A percentile compares a stretch with the other conserved stretches of the same genome.
Evolutionary conservation across 2,113 vertebrate species (phyloP).

Genomic region (Arvicanthis niloticus): DNA sequence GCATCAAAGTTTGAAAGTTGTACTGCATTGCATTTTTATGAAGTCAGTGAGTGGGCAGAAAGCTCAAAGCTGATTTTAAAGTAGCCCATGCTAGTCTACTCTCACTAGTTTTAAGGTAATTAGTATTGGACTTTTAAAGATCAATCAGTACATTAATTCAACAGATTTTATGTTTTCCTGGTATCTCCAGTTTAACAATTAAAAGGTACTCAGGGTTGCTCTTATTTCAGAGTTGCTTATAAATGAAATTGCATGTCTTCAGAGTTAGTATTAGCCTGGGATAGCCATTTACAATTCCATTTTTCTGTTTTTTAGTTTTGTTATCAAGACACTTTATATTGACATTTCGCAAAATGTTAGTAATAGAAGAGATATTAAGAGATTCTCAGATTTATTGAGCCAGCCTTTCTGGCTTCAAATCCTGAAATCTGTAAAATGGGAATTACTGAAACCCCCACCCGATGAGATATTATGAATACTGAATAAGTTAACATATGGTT

Average conservation of each 20-base stretch:
- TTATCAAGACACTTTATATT: not conserved
- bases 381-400: not conserved
- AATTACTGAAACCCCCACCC: not conserved
- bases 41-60: conserved; percentile 44
- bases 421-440: conserved; percentile 21
- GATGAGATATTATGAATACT: not conserved
- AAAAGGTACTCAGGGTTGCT: not conserved
- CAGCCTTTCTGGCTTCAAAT: conserved; percentile 26
- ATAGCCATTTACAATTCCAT: not conserved
- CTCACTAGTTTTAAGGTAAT: conserved; percentile 49
- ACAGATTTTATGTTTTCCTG: conserved; percentile 57
- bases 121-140: conserved; percentile 52
- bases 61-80: conserved; percentile 49
- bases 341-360: conserved; percentile 22
- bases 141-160: conserved; percentile 36
- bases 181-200: conserved; percentile 2
- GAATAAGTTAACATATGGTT: conserved; percentile 32
- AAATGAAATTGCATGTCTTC: not conserved
- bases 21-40: conserved; percentile 36
- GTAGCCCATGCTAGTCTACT: not conserved
- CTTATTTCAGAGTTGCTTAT: conserved; percentile 26
- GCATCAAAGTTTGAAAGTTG: not conserved
- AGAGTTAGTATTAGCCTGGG: not conserved
- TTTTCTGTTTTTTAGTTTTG: not conserved
- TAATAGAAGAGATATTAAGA: not conserved